phyloP scores from a whole-genome alignment of 1,140 invertebrate genomes.

The Procambarus virginalis region DNA sequence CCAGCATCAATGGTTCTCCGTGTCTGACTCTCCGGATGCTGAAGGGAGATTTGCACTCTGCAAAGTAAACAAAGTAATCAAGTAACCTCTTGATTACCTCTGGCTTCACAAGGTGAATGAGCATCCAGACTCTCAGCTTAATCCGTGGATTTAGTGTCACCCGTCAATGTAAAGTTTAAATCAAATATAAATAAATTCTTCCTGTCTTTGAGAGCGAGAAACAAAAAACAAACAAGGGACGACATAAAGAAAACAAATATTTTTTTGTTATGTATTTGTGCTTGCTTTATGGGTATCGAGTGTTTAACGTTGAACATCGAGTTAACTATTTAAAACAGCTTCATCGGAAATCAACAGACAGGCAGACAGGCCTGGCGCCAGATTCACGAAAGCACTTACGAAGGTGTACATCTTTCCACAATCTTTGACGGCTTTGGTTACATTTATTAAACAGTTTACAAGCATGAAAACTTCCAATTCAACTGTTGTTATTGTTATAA shows the following conservation, averaged over 20 bases:
- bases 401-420: no score
- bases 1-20: background rate
- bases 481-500: no score
- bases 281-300: background rate
- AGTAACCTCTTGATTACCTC: background rate
- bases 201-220: background rate
- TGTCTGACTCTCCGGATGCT: background rate
- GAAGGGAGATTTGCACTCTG: background rate
- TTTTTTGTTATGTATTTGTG: background rate
- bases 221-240: background rate
- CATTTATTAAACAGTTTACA: no score
- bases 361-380: no score
- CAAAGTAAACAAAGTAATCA: background rate
- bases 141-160: background rate
- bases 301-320: background rate
- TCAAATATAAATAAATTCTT: background rate
- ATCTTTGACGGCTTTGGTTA: no score
- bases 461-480: no score
- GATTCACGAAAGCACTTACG: no score
- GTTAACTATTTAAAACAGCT: no score
- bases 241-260: no score
- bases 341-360: no score
- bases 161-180: background rate
- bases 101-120: background rate
- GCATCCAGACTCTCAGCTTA: background rate